Evolutionary conservation across 2,888 invertebrate genomes (phyloP), one percentile per base, ranked within the genome.

Genomic region (Athalia circularis): DNA sequence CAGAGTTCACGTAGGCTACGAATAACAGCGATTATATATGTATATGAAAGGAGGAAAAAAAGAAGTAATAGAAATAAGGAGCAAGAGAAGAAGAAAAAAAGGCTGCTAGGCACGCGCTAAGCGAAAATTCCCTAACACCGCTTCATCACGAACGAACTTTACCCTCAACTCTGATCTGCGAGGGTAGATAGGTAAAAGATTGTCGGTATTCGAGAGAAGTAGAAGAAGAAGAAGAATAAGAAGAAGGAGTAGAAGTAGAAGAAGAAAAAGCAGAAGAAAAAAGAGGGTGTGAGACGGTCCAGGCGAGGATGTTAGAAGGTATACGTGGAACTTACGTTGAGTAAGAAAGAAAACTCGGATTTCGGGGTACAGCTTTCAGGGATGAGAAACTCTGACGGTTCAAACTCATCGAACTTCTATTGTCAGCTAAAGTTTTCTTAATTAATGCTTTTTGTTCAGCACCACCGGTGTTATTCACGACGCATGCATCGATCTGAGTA

Each of bases 351-450:
- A 29, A 29, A 29, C 29, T 29, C 29, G 29, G 29, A 29, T 29
- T 29, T 29, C 29, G n/a, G 70, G 7, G 45, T 13, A 45, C 45
- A 8, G 13, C 5, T 1, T 29, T 15, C 8, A 62, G 15, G 47
- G 11, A 15, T 11, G 48, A 47, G 59, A 50, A 59, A 72, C 59
- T 72, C 52, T 29, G 2, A 29, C 29, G 52, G 29, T 68, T 68
- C 47, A 59, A 62, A 64, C 76, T 82, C 80, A 80, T 82, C 80
- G 48, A 68, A 68, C 77, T 78, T 48, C 77, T 74, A 79, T 77
- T 77, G 79, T 80, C 80, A 77, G 77, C 80, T 61, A 72, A 79
- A 77, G 65, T 80, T 77, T 47, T 65, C 65, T 72, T 80, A 65
- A 79, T 79, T 79, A 79, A 64, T 47, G 68, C n/a, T n/a, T 65